A percentile compares a stretch with the other conserved stretches of the same genome.
Evolutionary conservation across 2,888 invertebrate genomes (phyloP).

Genomic region (Heliconius hortense): DNA sequence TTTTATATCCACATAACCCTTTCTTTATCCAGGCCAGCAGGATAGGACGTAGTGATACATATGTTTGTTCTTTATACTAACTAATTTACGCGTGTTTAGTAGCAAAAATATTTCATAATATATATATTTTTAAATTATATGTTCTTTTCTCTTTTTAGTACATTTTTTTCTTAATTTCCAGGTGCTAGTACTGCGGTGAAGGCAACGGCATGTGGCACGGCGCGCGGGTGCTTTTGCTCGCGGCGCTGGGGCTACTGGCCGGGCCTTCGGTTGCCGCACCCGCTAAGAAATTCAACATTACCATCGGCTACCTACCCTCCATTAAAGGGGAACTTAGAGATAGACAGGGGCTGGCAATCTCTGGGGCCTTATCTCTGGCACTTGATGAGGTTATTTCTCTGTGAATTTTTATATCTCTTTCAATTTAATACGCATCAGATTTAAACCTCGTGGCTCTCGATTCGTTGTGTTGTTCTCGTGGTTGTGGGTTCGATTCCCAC

Average conservation of each 20-base stretch:
- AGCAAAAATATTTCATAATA: background rate
- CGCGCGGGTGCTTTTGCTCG: slow-evolving; percentile 85
- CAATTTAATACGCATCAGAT: background rate
- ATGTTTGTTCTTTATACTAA: background rate
- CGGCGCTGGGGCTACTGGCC: slow-evolving; percentile 82
- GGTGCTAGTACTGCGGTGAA: slow-evolving; percentile 69
- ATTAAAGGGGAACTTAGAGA: slow-evolving; percentile 89
- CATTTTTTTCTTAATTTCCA: slow-evolving; percentile 39
- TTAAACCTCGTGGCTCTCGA: too few relatives aligned
- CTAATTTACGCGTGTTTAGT: background rate
- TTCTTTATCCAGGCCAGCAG: background rate
- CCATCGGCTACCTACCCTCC: slow-evolving; percentile 93
- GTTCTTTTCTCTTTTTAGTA: background rate
- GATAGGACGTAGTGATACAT: background rate
- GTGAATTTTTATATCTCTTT: background rate
- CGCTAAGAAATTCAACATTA: slow-evolving; percentile 80
- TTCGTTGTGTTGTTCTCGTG: too few relatives aligned
- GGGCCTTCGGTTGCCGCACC: slow-evolving; percentile 71
- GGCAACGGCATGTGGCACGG: slow-evolving; percentile 85
- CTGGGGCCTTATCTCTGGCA: slow-evolving; percentile 95
- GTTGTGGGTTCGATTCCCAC: too few relatives aligned
- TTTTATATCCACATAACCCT: too few relatives aligned
- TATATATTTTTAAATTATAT: too few relatives aligned
- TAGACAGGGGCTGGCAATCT: slow-evolving; percentile 92
- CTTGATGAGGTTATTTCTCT: slow-evolving; percentile 86